Evolutionary conservation across 2,888 invertebrate genomes (phyloP).

Genomic region (Tolmerus cingulatus): DNA sequence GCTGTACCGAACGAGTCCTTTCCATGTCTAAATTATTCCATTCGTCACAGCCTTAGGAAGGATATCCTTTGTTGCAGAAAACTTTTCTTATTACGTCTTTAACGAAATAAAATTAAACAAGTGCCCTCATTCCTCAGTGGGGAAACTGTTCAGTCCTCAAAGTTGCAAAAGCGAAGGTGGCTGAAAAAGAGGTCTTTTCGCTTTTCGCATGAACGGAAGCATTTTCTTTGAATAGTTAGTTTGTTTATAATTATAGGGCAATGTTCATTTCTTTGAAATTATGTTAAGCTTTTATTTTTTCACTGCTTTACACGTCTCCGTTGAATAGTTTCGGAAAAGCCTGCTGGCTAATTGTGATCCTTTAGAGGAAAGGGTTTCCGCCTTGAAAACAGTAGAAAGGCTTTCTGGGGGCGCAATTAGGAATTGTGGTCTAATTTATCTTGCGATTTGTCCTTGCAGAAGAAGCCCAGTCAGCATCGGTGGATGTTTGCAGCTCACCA

Average conservation of each 20-base stretch:
- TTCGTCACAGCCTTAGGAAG: background rate
- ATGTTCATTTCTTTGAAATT: background rate
- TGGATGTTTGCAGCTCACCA: slow-evolving; percentile 50
- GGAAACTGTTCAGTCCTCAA: background rate
- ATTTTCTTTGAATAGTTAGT: background rate
- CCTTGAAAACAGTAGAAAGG: background rate
- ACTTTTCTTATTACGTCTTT: background rate
- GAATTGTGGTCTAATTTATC: background rate
- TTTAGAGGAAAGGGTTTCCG: background rate
- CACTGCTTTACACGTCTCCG: background rate
- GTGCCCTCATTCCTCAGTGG: background rate
- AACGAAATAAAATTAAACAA: background rate
- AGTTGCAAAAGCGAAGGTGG: background rate
- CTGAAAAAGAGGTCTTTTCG: background rate
- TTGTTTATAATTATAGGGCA: background rate
- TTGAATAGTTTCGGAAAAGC: background rate
- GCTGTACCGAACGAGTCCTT: background rate
- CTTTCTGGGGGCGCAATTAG: background rate
- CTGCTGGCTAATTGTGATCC: background rate
- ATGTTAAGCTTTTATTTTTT: background rate
- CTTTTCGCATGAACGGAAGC: background rate
- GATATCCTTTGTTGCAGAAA: background rate
- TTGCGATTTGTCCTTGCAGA: slow-evolving; percentile 5
- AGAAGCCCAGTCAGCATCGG: slow-evolving; percentile 51
- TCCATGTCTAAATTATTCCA: background rate